Evolutionary conservation across 2,113 vertebrate genomes (phyloP), one percentile per base, ranked within the genome.

Genomic region (Ahaetulla prasina): DNA sequence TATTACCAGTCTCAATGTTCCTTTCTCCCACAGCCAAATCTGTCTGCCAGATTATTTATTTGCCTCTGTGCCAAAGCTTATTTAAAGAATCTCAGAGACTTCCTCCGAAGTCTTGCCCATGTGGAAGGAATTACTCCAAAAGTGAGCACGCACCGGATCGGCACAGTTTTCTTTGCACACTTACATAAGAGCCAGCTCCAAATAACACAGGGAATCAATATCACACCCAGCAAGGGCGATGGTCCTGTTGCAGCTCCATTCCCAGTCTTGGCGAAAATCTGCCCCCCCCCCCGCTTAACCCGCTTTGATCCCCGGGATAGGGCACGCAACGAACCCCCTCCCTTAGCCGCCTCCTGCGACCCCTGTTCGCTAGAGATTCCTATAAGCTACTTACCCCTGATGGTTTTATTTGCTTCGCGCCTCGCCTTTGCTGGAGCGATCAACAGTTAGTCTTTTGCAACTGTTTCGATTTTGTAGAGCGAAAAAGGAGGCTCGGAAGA

Each of bases 331-430:
- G 54, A 39, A 14, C 8, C 3, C n/a, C 47, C 12, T 1, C 35
- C 0, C n/a, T 88, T 7, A 3, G 1, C 85, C 22, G 8, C 16
- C 80, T 11, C 2, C 20, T 1, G 2, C 8, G 1, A 18, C 49
- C 35, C n/a, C 35, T 12, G 27, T 2, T n/a, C 89, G 52, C 74
- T 3, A 1, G 16, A 68, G n/a, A 30, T 16, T 0, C 85, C n/a
- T 18, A 0, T 60, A 39, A 16, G 43, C 39, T 52, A 30, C 91
- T 57, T 8, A 57, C 86, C n/a, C 25, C 11, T 25, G 14, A 2
- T 6, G 9, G 25, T 52, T 52, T 52, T 52, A 7, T 52, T 47
- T 39, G 9, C n/a, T 50, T 18, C 2, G 47, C n/a, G 52, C 85
- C 85, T 39, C 39, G 47, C 23, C 57, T 45, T 47, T 9, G 91